Base-by-base conservation (phyloP, 1,140 invertebrate species). In the Melipona quadrifasciata region DNA sequence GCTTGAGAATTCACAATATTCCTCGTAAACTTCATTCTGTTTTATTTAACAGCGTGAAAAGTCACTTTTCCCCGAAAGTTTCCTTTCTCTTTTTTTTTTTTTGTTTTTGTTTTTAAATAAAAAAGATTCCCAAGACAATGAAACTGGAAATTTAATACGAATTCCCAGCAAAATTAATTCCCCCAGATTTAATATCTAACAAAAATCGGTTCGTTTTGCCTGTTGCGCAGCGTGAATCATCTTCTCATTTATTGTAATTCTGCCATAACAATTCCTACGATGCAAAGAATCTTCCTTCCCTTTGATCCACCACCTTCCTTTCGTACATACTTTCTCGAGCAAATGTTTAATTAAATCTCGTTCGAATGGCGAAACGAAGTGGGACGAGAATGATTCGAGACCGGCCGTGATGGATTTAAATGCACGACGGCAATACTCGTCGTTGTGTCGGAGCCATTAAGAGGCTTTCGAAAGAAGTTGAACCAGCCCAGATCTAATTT, bases 401-500 rank as follows among this genome's bases (percentile, higher is more conserved):
- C 39, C 34, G 64, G 24, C 1, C 53, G n/a, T 77, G 77, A 70
- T 68, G n/a, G 64, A 55, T 77, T 87, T 85, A 85, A 82, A 85
- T 31, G n/a, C 86, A 51, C 55, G 34, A 65, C 78, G 83, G 87
- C 85, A 80, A 81, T 81, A 67, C 47, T n/a, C 65, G 31, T 34
- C 80, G 55, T n/a, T 72, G 58, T 61, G 67, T 74, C 34, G n/a
- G 39, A 67, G 27, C 77, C 64, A 75, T 85, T 64, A 86, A 58
- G 55, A 80, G 39, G 47, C 86, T 68, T 73, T 80, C 47, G 51
- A 78, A 80, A 88, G 72, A 58, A 78, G 78, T 88, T 88, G 27
- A 79, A 88, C 87, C 51, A 31, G 24, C 79, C 73, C 67, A 77
- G 78, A 86, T 83, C 80, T 88, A 88, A 89, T 88, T 86, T 80